These are phyloP conservation scores for Sebastolobus alascanus DNA, from an alignment of 2,797 vertebrate species.

Conservation along the genomic window DNA sequence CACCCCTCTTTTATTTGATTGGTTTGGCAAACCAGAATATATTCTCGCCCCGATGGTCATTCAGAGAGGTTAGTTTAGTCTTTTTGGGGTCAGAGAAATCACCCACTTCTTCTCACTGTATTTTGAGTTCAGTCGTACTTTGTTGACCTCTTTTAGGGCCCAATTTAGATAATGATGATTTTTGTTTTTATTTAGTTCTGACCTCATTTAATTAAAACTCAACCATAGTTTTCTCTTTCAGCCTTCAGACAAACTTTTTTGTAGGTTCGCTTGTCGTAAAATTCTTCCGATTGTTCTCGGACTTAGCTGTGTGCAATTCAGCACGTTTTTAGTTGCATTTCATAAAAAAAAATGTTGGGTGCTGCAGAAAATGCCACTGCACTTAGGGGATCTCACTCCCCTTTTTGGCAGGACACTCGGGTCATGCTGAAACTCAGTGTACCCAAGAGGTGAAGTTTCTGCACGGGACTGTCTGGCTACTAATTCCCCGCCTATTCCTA, in stretches of 20 bases:
- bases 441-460: neutral
- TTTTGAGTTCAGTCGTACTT: neutral
- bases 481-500: neutral
- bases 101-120: neutral
- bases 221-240: neutral
- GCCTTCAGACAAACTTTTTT: neutral
- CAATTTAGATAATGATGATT: neutral
- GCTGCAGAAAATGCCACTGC: too few species aligned
- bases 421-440: neutral
- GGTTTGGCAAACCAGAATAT: neutral
- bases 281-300: neutral
- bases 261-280: fast-evolving
- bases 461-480: neutral
- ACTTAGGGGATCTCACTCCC: neutral
- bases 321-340: too few species aligned
- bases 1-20: neutral
- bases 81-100: neutral
- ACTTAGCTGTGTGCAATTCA: too few species aligned
- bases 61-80: neutral
- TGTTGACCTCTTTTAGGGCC: neutral
- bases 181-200: neutral
- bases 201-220: neutral
- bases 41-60: neutral
- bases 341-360: too few species aligned
- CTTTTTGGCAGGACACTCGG: neutral